phyloP scores from a whole-genome alignment of 2,113 vertebrate genomes.

The Turnix velox region DNA sequence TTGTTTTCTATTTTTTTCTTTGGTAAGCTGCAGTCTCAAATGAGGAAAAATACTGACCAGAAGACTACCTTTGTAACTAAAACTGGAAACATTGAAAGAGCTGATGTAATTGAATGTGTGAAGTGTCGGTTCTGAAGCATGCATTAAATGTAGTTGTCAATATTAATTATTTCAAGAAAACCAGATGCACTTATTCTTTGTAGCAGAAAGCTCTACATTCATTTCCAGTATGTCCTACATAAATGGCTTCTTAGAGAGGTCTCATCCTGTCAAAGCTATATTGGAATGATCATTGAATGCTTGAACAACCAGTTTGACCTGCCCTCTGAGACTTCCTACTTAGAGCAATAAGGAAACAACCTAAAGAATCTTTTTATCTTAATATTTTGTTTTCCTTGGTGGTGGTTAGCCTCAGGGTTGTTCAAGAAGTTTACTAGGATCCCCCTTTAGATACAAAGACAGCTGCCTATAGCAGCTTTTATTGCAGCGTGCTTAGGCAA shows the following conservation, averaged over 20 bases:
- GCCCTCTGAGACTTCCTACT: conserved; percentile 38
- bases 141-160: background rate
- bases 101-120: background rate
- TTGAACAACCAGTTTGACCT: background rate
- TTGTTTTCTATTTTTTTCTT: background rate
- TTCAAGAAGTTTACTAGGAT: background rate
- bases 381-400: conserved; percentile 38
- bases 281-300: background rate
- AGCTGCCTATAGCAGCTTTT: conserved; percentile 14
- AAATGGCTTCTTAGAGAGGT: background rate
- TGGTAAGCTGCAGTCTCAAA: background rate
- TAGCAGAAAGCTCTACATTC: background rate
- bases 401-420: conserved; percentile 24
- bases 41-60: background rate
- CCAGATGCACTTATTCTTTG: background rate
- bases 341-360: conserved; percentile 42
- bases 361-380: conserved; percentile 38
- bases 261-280: background rate
- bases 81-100: background rate
- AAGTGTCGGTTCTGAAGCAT: background rate
- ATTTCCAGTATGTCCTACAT: background rate
- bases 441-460: background rate
- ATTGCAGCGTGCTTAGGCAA: conserved; percentile 42
- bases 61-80: background rate
- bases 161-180: background rate